Percentiles rank a stretch among this genome's conserved stretches.
Conservation (phyloP, 92 coral and sea anemone genomes). For the Galaxea fascicularis region DNA sequence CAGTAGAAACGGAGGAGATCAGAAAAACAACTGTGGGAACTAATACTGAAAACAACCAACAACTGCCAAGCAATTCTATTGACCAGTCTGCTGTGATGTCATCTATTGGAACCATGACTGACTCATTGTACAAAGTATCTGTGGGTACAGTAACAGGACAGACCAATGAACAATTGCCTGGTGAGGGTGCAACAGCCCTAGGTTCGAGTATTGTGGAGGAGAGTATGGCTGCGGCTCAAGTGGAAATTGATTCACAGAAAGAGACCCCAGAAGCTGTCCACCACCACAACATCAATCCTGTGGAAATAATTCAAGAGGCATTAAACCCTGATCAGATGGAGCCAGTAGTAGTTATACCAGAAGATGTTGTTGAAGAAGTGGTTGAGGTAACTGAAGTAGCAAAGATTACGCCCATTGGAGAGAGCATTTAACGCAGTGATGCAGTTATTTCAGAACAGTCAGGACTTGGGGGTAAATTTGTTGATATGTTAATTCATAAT, state of each 20-base stretch:
- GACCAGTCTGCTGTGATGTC: slow-evolving; percentile 48
- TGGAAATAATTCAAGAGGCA: slow-evolving; percentile 44
- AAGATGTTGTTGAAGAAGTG: slow-evolving; percentile 46
- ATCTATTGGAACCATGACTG: slow-evolving; percentile 91
- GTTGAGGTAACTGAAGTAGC: slow-evolving; percentile 44
- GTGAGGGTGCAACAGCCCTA: not conserved
- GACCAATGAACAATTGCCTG: slow-evolving; percentile 19
- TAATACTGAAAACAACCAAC: slow-evolving; percentile 71
- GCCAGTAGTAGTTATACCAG: slow-evolving; percentile 26
- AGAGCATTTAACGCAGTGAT: slow-evolving; percentile 13
- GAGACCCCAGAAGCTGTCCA: not conserved
- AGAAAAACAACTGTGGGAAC: slow-evolving; percentile 79
- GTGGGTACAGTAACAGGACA: slow-evolving; percentile 72
- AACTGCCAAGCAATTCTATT: slow-evolving; percentile 16
- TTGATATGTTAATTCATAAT: not conserved
- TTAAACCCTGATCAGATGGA: slow-evolving; percentile 34
- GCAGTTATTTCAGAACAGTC: not conserved
- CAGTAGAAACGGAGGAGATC: slow-evolving; percentile 82
- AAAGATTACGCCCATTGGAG: slow-evolving; percentile 44
- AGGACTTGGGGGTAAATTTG: slow-evolving; percentile 23
- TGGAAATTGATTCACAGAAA: slow-evolving; percentile 20
- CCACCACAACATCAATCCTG: slow-evolving; percentile 12
- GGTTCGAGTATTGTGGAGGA: slow-evolving; percentile 38
- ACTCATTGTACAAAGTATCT: slow-evolving; percentile 76
- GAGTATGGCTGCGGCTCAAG: slow-evolving; percentile 48